These are phyloP conservation scores for Mormyrus lacerda DNA, from an alignment of 2,113 vertebrate genomes.

Conservation along the genomic window DNA sequence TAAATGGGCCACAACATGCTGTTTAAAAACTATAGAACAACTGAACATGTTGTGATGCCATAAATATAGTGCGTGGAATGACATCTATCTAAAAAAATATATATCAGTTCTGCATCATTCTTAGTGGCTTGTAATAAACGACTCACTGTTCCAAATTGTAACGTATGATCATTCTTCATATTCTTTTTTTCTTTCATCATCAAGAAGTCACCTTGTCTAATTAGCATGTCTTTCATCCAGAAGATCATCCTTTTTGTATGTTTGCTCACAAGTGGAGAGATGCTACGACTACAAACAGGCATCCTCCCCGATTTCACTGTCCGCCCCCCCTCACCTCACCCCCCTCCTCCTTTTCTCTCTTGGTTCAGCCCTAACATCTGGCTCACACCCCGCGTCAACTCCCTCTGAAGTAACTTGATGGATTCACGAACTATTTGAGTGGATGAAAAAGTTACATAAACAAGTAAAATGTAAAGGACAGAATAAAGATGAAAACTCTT, in stretches of 20 bases:
- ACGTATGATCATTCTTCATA: background rate
- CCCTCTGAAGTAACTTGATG: slow-evolving; percentile 45
- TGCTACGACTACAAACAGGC: background rate
- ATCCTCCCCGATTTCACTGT: background rate
- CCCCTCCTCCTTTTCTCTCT: slow-evolving; percentile 35
- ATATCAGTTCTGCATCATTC: background rate
- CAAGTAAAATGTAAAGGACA: background rate
- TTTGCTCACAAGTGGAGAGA: background rate
- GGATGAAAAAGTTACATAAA: slow-evolving; percentile 25
- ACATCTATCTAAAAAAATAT: background rate
- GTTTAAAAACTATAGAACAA: background rate
- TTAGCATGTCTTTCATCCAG: background rate
- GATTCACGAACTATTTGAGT: slow-evolving; percentile 46
- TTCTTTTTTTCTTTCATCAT: background rate
- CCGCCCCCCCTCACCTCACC: background rate
- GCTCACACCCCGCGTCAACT: slow-evolving; percentile 61
- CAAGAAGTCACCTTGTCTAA: background rate
- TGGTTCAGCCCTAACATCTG: slow-evolving; percentile 71
- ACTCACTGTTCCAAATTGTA: background rate
- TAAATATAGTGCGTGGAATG: background rate
- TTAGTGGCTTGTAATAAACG: background rate
- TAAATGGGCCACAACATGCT: background rate
- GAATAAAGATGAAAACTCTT: background rate
- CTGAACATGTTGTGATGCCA: background rate
- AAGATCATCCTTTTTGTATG: background rate